Percentiles rank a stretch among this genome's conserved stretches.
These are phyloP conservation scores for Malachius bipustulatus DNA, from an alignment of 2,888 invertebrate genomes.

Conservation along the genomic window DNA sequence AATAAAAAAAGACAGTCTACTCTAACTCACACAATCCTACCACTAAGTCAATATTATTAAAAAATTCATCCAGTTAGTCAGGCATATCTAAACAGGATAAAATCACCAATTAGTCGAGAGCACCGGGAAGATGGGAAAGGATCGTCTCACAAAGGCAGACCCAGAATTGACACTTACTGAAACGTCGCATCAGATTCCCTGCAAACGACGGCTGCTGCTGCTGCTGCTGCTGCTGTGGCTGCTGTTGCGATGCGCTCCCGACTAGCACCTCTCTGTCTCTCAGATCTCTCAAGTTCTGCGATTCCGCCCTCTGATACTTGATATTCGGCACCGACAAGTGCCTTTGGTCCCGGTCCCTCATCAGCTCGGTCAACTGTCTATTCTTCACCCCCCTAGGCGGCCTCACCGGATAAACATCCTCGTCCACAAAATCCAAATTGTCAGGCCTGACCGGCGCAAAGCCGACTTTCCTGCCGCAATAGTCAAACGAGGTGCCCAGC, in stretches of 20 bases:
- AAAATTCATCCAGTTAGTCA: conserved; percentile 21
- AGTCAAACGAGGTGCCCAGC: conserved; percentile 26
- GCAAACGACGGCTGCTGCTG: conserved; percentile 53
- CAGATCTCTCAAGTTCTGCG: conserved; percentile 41
- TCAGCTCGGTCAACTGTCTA: conserved; percentile 33
- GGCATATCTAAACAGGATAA: conserved; percentile 18
- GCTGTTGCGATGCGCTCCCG: conserved; percentile 27
- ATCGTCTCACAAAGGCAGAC: conserved; percentile 7
- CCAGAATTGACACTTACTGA: conserved; percentile 66
- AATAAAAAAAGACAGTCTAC: conserved; percentile 12
- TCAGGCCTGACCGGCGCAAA: conserved; percentile 43
- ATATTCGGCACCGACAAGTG: conserved; percentile 69
- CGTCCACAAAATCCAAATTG: conserved; percentile 49
- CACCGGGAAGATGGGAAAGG: conserved; percentile 5
- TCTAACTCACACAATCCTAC: conserved; percentile 17
- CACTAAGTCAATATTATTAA: conserved; percentile 15
- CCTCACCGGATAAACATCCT: conserved; percentile 42
- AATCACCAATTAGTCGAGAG: conserved; percentile 8
- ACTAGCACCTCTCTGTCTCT: conserved; percentile 41
- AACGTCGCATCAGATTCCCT: conserved; percentile 68
- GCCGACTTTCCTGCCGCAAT: conserved; percentile 20
- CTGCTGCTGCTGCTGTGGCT: no score
- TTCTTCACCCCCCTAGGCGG: conserved; percentile 43
- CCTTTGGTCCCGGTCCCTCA: conserved; percentile 50
- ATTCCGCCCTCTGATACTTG: conserved; percentile 46